Percentiles rank a stretch among this genome's conserved stretches.
Evolutionary conservation across 23 tunicate genomes (phyloP).

Genomic region (Trididemnum clinides): DNA sequence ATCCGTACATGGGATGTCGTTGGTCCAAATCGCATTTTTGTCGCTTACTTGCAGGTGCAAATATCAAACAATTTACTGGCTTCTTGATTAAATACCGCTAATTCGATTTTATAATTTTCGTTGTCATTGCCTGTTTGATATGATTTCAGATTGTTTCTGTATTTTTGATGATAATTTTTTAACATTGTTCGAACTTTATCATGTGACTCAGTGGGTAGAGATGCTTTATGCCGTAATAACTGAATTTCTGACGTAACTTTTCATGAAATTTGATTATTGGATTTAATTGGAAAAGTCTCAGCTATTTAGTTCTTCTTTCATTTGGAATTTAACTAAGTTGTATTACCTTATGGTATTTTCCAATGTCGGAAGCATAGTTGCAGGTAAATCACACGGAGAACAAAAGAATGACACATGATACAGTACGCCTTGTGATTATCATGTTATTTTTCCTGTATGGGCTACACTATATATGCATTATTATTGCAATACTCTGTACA

Average conservation of each 20-base stretch:
- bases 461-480: neutral
- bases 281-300: neutral
- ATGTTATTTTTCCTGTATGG: neutral
- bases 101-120: neutral
- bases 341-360: neutral
- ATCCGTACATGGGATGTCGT: too few species aligned
- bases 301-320: neutral
- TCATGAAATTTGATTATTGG: neutral
- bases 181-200: neutral
- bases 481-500: neutral
- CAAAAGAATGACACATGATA: neutral
- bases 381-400: neutral
- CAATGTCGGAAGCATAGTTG: neutral
- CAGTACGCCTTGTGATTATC: neutral
- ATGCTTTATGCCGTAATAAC: neutral
- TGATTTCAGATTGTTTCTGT: neutral
- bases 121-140: neutral
- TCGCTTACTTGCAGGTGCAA: neutral
- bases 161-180: neutral
- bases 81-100: neutral
- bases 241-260: neutral
- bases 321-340: neutral
- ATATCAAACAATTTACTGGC: neutral
- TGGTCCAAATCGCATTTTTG: too few species aligned
- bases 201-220: neutral